Evolutionary conservation across 1,140 invertebrate genomes (phyloP).

Genomic region (Drosophila serrata): DNA sequence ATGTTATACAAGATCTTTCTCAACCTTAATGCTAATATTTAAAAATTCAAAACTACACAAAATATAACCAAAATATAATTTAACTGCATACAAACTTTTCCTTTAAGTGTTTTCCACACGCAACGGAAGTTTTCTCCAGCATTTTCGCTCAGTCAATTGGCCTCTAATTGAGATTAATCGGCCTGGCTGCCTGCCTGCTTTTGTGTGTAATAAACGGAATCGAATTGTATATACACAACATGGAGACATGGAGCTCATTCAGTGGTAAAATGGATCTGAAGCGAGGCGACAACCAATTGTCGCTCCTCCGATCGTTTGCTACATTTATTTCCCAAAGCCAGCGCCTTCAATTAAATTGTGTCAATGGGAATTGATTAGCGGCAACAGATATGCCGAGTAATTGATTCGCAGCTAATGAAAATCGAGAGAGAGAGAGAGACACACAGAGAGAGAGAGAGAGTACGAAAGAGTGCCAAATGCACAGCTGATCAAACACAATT

Average conservation of each 20-base stretch:
- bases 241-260: slow-evolving; percentile 6
- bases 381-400: slow-evolving; percentile 60
- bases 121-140: slow-evolving; percentile 47
- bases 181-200: neutral
- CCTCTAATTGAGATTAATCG: slow-evolving; percentile 78
- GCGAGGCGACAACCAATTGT: slow-evolving; percentile 40
- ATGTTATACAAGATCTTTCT: too few relatives aligned
- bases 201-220: slow-evolving; percentile 50
- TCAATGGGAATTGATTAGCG: slow-evolving; percentile 78
- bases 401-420: slow-evolving; percentile 62
- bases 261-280: slow-evolving; percentile 3
- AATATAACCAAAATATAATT: neutral
- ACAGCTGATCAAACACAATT: slow-evolving; percentile 37
- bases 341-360: slow-evolving; percentile 74
- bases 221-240: slow-evolving; percentile 62
- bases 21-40: neutral
- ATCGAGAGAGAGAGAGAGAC: neutral
- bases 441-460: too few relatives aligned
- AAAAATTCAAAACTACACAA: neutral
- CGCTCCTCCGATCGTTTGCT: slow-evolving; percentile 36
- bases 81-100: neutral
- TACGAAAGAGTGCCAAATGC: slow-evolving; percentile 3
- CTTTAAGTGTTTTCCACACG: slow-evolving; percentile 8
- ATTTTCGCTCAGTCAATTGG: slow-evolving; percentile 59
- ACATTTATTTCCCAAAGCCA: slow-evolving; percentile 40